Base-by-base conservation (phyloP, 2,113 vertebrate species). In the Aptenodytes patagonicus region DNA sequence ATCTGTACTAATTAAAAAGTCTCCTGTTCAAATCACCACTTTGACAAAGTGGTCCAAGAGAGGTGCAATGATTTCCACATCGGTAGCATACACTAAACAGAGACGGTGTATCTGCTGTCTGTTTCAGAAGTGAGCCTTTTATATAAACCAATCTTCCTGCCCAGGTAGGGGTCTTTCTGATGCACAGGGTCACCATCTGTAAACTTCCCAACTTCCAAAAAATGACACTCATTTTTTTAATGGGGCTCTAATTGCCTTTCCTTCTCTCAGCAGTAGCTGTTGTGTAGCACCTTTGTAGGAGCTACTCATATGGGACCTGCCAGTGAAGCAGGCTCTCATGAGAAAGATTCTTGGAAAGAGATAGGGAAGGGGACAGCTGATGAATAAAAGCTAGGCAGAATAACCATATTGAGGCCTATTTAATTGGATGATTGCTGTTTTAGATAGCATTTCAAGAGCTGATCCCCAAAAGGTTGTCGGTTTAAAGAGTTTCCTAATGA, bases 91-190 rank as follows among this genome's bases (percentile, higher is more conserved):
- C 16, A 17, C 22, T 32, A 52, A 75, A 46, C 2, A 34, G 62
- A 60, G 19, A 26, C 0, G 0, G n/a, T 31, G 5, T 25, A 61
- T 19, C 58, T 86, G 57, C n/a, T 3, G 0, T 8, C 22, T 49
- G 19, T 61, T 38, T 71, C 55, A 80, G 49, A 64, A 58, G 26
- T 18, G 32, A 75, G 17, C 6, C 18, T 80, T 85, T 65, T 31
- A 64, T 9, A 82, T 20, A 89, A 92, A 66, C 3, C 31, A 38
- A 28, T 49, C 51, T 36, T 54, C 25, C 44, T 68, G 70, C 20
- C 57, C 61, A 34, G 44, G n/a, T 13, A 54, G 8, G 7, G 11
- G 34, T 62, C 21, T 52, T 78, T 15, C 24, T 52, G n/a, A 58
- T 9, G 29, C 29, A 61, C 36, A 57, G 29, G 18, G 21, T 72